Conservation (phyloP, 30 jellyfish, hydroid and myxozoan genomes). For the Aurelia coerulea region DNA sequence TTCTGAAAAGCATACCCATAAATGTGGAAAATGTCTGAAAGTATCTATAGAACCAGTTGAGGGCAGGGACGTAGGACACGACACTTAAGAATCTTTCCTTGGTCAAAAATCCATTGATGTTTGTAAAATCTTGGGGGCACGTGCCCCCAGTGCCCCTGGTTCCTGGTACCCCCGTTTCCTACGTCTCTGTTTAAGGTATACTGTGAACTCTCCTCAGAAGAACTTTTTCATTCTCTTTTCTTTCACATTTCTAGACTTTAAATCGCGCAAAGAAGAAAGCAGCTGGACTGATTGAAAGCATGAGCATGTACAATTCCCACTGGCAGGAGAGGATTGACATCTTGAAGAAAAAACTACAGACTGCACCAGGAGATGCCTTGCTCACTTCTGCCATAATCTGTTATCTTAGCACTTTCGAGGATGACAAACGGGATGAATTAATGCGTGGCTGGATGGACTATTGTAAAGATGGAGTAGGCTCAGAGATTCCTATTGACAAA, state of each 20-base stretch:
- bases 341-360: constrained; percentile 18
- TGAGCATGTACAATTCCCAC: constrained; percentile 41
- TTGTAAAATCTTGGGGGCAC: no score
- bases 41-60: no score
- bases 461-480: constrained; percentile 12
- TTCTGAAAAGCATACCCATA: no score
- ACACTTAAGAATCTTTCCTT: no score
- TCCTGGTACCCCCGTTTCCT: no score
- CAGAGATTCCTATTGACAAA: constrained; percentile 19
- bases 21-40: no score
- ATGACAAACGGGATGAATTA: constrained; percentile 13
- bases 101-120: no score
- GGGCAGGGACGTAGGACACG: no score
- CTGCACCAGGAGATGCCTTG: constrained; percentile 68
- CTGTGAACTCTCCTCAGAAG: no score
- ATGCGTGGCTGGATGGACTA: constrained; percentile 29
- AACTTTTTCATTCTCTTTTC: no score
- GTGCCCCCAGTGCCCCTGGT: no score
- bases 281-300: constrained; percentile 37
- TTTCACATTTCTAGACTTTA: constrained; percentile 14
- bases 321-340: constrained; percentile 42
- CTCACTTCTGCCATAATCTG: constrained; percentile 64
- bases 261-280: constrained; percentile 54
- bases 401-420: constrained; percentile 55
- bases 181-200: no score